Evolutionary conservation across 2,888 invertebrate genomes (phyloP), one percentile per base, ranked within the genome.

Genomic region (Zaprionus obscuricornis): DNA sequence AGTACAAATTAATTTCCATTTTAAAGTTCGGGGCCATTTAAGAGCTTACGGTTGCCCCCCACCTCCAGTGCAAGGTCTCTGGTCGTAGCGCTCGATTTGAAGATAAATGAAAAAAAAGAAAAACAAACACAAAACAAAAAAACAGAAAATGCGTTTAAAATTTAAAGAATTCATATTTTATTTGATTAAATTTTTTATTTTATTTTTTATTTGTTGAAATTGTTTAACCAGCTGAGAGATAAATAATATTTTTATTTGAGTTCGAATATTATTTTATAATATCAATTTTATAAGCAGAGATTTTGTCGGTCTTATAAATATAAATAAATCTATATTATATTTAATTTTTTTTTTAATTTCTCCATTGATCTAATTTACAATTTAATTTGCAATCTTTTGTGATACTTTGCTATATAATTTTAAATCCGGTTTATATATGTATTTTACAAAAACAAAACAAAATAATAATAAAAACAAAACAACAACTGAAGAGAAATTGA

Each of bases 371-470:
- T 85, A 85, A 69, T 83, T 79, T 73, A 74, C 67, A 77, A 79
- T 85, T 84, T 75, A 84, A 82, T 78, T 87, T 89, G 88, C 88
- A 89, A 89, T 89, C 87, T 87, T 88, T 87, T 89, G 89, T 89
- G 89, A 89, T 89, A 89, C 88, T 84, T 85, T 85, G 76, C 79
- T 67, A 77, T 85, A 74, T 70, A 70, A 75, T 71, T 77, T 66
- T 67, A 83, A 70, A 76, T 65, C 71, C 60, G 74, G 59, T 58
- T 73, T 67, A 60, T 65, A 70, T 66, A 71, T 55, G 58, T 46
- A 63, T 52, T 68, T 43, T 66, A 63, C 42, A 56, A n/a, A n/a
- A n/a, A n/a, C n/a, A n/a, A 66, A 72, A 29, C 22, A 31, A 55
- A 52, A 49, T 54, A 58, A 46, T 46, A 58, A 49, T 10, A 40